Base-by-base conservation (phyloP, 2,797 vertebrate genomes). In the Rhadinocentrus ornatus region DNA sequence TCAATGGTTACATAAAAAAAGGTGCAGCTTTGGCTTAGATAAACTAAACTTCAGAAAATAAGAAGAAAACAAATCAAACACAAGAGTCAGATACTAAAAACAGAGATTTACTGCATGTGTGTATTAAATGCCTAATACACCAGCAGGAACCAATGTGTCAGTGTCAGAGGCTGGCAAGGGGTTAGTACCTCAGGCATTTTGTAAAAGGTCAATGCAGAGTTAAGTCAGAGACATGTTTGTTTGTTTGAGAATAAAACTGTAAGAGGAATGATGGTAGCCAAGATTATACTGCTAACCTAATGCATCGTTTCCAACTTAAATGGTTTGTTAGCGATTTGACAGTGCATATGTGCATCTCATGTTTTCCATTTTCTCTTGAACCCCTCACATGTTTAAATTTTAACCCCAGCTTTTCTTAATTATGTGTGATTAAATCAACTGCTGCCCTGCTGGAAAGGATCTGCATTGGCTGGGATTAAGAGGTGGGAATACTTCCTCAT, bases 391-490 rank as follows among this genome's bases (percentile, higher is more conserved):
- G 79, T 83, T 81, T 89, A 67, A 71, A 78, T 69, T 79, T 89
- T 91, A 87, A 81, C 80, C 74, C 78, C 74, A 83, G 75, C 65
- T 80, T 69, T 70, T 74, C 82, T 90, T 16, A 91, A 93, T 92
- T 88, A 90, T 88, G 80, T 73, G 79, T 63, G 77, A 91, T 90
- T 90, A 91, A 88, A 88, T 83, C 84, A 89, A 80, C 86, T 83
- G 86, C 88, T 87, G 87, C 92, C 86, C 85, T 83, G 83, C 87
- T 84, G 70, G 71, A 76, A 77, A 84, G 86, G 80, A 80, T 76
- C 76, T 77, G 75, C 72, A 80, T 82, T 81, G 63, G 75, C 78
- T 63, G 56, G 77, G 81, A 87, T 86, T 84, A 91, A 86, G 87
- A 31, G 39, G 60, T 67, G 69, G 68, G 66, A 87, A 83, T 77